Conservation (phyloP, 2,888 invertebrate genomes). For the Temnothorax rugatulus region DNA sequence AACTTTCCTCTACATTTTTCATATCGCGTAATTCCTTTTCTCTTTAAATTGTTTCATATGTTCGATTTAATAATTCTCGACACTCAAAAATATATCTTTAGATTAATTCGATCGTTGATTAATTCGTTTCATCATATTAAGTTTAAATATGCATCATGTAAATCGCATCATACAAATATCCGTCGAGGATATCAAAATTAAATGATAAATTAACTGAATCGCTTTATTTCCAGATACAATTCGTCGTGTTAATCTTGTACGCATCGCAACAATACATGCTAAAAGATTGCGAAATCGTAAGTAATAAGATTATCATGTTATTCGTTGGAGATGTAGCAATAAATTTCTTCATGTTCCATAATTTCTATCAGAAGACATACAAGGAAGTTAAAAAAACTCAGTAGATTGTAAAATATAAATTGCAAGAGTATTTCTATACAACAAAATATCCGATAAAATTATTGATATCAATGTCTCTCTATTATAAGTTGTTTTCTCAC, state of each 20-base stretch:
- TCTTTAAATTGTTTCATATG: background rate
- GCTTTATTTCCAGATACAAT: conserved; percentile 55
- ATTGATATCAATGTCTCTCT: background rate
- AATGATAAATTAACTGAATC: background rate
- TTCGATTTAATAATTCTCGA: background rate
- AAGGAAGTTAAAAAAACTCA: background rate
- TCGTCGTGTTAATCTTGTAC: background rate
- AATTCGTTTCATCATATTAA: background rate
- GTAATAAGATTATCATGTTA: fast-evolving
- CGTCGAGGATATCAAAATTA: background rate
- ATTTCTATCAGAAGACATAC: conserved; percentile 89
- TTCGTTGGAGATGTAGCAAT: conserved; percentile 84
- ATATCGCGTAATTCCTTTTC: background rate
- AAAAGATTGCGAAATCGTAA: background rate
- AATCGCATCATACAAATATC: background rate
- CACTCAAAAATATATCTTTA: background rate
- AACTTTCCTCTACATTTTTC: background rate
- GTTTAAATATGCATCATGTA: background rate
- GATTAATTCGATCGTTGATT: background rate
- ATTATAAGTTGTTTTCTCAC: background rate
- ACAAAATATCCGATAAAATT: background rate
- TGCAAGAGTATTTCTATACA: background rate
- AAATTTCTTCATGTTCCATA: conserved; percentile 90
- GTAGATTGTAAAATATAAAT: background rate
- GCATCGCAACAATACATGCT: background rate